A percentile compares a stretch with the other conserved stretches of the same genome.
Conservation (phyloP, 2,113 vertebrate genomes). For the Ardeotis arabs region DNA sequence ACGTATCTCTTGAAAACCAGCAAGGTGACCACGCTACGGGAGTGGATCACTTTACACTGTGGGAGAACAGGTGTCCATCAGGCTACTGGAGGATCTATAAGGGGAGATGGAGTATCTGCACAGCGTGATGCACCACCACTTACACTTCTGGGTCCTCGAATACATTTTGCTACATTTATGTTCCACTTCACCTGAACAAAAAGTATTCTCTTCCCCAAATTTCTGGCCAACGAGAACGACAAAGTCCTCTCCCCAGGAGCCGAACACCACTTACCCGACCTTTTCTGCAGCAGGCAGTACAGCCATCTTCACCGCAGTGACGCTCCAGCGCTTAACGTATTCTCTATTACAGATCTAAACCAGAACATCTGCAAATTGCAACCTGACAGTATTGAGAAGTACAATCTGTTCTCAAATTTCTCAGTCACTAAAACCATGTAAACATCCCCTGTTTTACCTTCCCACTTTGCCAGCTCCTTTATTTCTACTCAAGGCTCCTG, state of each 20-base stretch:
- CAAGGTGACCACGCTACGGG: accelerated
- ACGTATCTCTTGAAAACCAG: accelerated
- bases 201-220: not conserved
- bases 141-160: not conserved
- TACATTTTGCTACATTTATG: not conserved
- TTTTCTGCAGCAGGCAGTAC: not conserved
- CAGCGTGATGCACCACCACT: not conserved
- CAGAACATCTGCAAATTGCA: not conserved
- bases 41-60: accelerated
- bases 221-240: not conserved
- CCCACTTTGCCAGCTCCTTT: not conserved
- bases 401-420: not conserved
- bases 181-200: not conserved
- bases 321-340: not conserved
- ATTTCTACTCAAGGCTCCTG: not conserved
- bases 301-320: not conserved
- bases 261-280: not conserved
- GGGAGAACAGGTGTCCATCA: not conserved
- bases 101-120: not conserved
- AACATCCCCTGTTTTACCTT: not conserved
- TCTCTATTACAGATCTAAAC: not conserved
- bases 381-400: not conserved
- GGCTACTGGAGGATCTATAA: not conserved
- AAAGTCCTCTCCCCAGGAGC: not conserved
- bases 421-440: not conserved